These are phyloP conservation scores for Echinops telfairi DNA, from an alignment of 2,113 vertebrate species.

Conservation along the genomic window DNA sequence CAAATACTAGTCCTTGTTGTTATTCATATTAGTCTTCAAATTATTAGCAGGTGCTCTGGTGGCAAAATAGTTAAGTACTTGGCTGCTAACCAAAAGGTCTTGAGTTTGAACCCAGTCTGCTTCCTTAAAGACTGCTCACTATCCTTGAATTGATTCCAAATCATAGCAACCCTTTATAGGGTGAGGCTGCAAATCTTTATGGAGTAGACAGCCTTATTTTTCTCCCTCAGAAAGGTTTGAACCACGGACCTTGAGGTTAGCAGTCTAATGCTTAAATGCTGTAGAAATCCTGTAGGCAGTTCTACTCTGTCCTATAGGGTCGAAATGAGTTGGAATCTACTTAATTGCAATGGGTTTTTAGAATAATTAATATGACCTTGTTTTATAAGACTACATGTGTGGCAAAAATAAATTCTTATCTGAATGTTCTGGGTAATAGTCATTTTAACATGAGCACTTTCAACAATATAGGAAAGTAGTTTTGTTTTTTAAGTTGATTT, in stretches of 20 bases:
- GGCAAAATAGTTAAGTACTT: not conserved
- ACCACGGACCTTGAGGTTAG: too few species aligned
- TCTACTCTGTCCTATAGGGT: too few species aligned
- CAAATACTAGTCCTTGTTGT: conserved; percentile 27
- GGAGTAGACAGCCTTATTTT: not conserved
- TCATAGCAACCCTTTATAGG: not conserved
- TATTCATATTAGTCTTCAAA: conserved; percentile 23
- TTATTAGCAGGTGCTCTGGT: not conserved
- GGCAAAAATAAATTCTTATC: not conserved
- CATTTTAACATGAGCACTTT: conserved; percentile 1
- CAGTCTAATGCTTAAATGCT: too few species aligned
- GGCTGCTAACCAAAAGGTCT: not conserved
- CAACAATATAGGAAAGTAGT: too few species aligned
- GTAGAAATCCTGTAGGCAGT: too few species aligned
- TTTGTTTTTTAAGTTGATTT: too few species aligned
- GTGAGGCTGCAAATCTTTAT: not conserved
- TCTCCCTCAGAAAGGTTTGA: too few species aligned
- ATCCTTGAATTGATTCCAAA: not conserved
- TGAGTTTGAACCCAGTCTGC: not conserved
- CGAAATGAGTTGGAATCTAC: too few species aligned
- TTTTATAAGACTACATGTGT: not conserved
- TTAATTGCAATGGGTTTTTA: too few species aligned
- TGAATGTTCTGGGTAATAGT: not conserved
- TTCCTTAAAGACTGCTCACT: not conserved
- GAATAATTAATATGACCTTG: too few species aligned